Evolutionary conservation across 2,888 invertebrate species (phyloP), one percentile per base, ranked within the genome.

Genomic region (Carcina quercana): DNA sequence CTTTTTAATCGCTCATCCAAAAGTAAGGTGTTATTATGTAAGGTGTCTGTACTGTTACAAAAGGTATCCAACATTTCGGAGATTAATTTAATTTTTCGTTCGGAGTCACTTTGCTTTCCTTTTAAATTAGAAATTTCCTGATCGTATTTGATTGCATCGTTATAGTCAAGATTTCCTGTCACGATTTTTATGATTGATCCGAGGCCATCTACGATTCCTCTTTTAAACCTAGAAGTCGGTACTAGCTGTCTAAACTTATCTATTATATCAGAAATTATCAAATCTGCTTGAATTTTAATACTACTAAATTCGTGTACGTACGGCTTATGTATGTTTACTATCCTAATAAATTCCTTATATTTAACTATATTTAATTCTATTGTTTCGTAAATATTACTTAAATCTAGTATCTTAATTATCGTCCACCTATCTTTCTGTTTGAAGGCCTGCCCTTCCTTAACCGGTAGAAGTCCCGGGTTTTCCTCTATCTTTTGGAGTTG

Each of bases 381-480:
- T 10, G 15, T 12, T 10, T 25, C 21, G 5, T 15, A 8, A 19
- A 21, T n/a, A 7, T 7, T 3, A 2, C 17, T 19, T 26, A 22
- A 12, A 30, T 34, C 15, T 30, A 30, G 8, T n/a, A 22, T 8
- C 7, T 34, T 34, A 14, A 32, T 12, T 4, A 30, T 14, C 2
- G 17, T 27, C 30, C 27, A 34, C 8, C 17, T 30, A 7, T 31
- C 25, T n/a, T 35, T 4, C 11, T 15, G 20, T 11, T 26, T 13
- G 5, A 19, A 3, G n/a, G 31, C 31, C 8, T 15, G 6, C 5
- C 35, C 35, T 8, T 30, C 17, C 25, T 19, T 27, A 10, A 35
- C 24, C 2, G 22, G 35, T 13, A 35, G 28, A 7, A 30, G 5
- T 15, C 33, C 33, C 12, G 28, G 28, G 13, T 33, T 28, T 13